Percentiles rank a stretch among this genome's conserved stretches.
Conservation (phyloP, 1,140 invertebrate genomes). For the Hestina assimilis region DNA sequence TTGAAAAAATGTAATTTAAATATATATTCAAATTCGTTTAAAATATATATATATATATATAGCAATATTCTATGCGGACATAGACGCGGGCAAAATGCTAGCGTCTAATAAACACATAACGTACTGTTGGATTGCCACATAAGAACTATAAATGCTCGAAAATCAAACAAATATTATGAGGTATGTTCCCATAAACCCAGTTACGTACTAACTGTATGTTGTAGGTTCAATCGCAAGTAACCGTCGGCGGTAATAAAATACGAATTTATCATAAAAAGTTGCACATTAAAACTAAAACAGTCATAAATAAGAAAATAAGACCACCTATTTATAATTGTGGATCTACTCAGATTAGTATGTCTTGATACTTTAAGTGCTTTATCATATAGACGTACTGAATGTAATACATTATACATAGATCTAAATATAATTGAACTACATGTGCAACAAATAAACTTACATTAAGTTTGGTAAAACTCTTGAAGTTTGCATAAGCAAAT, state of each 20-base stretch:
- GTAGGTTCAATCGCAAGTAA: slow-evolving; percentile 39
- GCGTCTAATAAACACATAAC: slow-evolving; percentile 6
- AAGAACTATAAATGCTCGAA: slow-evolving; percentile 20
- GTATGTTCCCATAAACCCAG: slow-evolving; percentile 44
- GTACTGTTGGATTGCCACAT: slow-evolving; percentile 10
- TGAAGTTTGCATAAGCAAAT: too few species aligned
- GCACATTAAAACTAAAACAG: slow-evolving; percentile 62
- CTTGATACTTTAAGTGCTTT: slow-evolving; percentile 38
- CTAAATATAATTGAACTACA: background rate
- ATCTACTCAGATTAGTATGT: slow-evolving; percentile 19
- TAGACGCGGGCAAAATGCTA: too few species aligned
- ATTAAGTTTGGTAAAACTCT: too few species aligned
- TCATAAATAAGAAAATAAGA: slow-evolving; percentile 69
- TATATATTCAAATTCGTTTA: too few species aligned
- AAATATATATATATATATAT: background rate
- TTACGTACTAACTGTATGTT: slow-evolving; percentile 29
- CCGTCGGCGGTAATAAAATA: slow-evolving; percentile 50
- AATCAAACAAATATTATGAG: slow-evolving; percentile 27
- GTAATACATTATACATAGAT: background rate
- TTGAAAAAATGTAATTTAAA: too few species aligned
- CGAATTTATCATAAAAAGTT: slow-evolving; percentile 71
- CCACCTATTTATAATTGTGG: slow-evolving; percentile 62
- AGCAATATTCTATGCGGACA: background rate
- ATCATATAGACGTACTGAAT: too few species aligned
- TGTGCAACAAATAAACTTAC: background rate